Evolutionary conservation across 2,113 vertebrate genomes (phyloP).

Genomic region (Phaethon lepturus): DNA sequence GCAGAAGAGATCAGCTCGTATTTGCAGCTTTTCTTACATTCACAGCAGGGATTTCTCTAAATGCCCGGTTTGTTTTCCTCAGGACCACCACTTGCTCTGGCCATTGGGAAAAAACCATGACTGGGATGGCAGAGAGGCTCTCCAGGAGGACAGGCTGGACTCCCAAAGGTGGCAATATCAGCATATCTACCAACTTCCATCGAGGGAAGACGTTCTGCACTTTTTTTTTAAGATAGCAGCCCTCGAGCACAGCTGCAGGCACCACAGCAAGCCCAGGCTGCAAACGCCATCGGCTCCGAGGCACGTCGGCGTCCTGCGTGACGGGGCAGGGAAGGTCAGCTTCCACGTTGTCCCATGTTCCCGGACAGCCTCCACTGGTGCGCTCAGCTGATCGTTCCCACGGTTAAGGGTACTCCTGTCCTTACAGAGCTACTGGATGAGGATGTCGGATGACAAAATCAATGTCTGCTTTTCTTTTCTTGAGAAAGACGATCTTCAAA

Average conservation of each 20-base stretch:
- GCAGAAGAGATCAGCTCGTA: not conserved
- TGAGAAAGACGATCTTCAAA: not conserved
- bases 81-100: not conserved
- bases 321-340: not conserved
- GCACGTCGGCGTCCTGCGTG: rapidly evolving
- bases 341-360: not conserved
- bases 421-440: not conserved
- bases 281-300: not conserved
- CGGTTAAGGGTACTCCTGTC: rapidly evolving
- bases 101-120: not conserved
- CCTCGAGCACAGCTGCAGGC: not conserved
- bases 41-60: not conserved
- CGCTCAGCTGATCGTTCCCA: not conserved
- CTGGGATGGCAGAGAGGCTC: not conserved
- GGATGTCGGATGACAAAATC: not conserved
- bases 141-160: not conserved
- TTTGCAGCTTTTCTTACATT: not conserved
- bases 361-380: not conserved
- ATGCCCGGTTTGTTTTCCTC: not conserved
- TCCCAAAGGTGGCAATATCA: rapidly evolving
- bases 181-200: rapidly evolving
- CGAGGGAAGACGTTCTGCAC: rapidly evolving
- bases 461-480: not conserved
- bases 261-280: not conserved
- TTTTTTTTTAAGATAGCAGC: not conserved